Evolutionary conservation across 2,888 invertebrate species (phyloP).

Genomic region (Yponomeuta malinellus): DNA sequence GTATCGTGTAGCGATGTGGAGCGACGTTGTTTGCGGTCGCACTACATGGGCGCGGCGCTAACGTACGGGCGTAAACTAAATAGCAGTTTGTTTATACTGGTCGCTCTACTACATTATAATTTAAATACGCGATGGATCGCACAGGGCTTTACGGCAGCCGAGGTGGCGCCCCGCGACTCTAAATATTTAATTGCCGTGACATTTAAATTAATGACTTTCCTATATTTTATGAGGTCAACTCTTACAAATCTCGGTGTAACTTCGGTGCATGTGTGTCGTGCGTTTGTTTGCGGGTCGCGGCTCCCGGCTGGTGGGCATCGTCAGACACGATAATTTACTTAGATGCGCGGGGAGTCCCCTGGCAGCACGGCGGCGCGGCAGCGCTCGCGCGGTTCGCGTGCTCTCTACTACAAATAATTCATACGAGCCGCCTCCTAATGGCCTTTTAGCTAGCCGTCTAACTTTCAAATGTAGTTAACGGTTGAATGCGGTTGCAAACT

Average conservation of each 20-base stretch:
- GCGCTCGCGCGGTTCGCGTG: slow-evolving; percentile 44
- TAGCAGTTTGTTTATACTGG: neutral
- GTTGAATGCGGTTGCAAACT: slow-evolving; percentile 49
- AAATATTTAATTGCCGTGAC: slow-evolving; percentile 48
- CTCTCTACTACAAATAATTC: slow-evolving; percentile 65
- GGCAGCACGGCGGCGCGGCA: neutral
- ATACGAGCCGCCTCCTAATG: slow-evolving; percentile 63
- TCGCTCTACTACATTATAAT: neutral
- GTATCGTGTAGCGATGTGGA: neutral
- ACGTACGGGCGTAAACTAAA: slow-evolving; percentile 24
- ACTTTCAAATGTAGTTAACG: slow-evolving; percentile 61
- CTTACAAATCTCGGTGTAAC: neutral
- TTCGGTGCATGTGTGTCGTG: neutral
- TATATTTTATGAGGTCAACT: slow-evolving; percentile 14
- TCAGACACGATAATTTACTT: slow-evolving; percentile 18
- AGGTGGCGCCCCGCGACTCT: slow-evolving; percentile 23
- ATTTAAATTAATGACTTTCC: slow-evolving; percentile 24
- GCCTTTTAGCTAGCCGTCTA: slow-evolving; percentile 67
- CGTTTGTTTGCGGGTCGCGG: neutral
- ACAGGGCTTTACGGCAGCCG: neutral
- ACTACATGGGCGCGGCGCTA: slow-evolving; percentile 25
- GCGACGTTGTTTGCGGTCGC: slow-evolving; percentile 17
- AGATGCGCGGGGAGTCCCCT: slow-evolving; percentile 10
- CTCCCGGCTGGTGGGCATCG: neutral
- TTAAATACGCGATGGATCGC: neutral